Base-by-base conservation (phyloP, 2,797 vertebrate species). In the Leontocebus nigricollis region DNA sequence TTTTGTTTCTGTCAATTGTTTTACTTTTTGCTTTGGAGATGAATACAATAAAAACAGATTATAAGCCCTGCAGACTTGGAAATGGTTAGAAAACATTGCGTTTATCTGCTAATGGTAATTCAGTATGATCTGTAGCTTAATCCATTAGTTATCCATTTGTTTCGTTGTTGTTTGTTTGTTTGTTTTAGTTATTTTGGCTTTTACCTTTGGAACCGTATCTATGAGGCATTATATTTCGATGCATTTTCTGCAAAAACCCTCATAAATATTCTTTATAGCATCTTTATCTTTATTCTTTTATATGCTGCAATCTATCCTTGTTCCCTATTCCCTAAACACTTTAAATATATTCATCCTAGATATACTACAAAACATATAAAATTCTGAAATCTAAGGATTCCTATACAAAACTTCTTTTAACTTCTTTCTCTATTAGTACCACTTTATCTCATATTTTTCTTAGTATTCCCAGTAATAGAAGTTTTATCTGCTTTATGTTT, bases 291-390 rank as follows among this genome's bases (percentile, higher is more conserved):
- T 79, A 81, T 44, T 86, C 17, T n/a, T 88, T 77, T 61, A 20
- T 94, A 61, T 83, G 57, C 11, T 97, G 0, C 20, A 33, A 20
- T 93, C 22, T 4, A 1, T 44, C 41, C 15, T 91, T 96, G 83
- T 92, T 5, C 7, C 24, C 22, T 41, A 30, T 92, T 97, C 85
- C 52, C 77, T 94, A 41, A 75, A 12, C 27, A 89, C 1, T 87
- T 94, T 80, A 93, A 97, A 96, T 92, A 33, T 97, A 64, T 97
- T 97, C 7, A 89, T 96, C 17, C 11, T 97, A 81, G n/a, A 88
- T 33, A 11, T 67, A 91, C 26, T 93, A 80, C 67, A 82, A 94
- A 87, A n/a, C 33, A 67, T 75, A 89, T 84, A 81, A 82, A 95
- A 93, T 70, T 75, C 79, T 70, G 44, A 76, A 86, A 33, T 64